Percentiles rank a stretch among this genome's conserved stretches.
phyloP scores from a whole-genome alignment of 35 echinoderm and acorn worm species.

The Ptychodera flava region DNA sequence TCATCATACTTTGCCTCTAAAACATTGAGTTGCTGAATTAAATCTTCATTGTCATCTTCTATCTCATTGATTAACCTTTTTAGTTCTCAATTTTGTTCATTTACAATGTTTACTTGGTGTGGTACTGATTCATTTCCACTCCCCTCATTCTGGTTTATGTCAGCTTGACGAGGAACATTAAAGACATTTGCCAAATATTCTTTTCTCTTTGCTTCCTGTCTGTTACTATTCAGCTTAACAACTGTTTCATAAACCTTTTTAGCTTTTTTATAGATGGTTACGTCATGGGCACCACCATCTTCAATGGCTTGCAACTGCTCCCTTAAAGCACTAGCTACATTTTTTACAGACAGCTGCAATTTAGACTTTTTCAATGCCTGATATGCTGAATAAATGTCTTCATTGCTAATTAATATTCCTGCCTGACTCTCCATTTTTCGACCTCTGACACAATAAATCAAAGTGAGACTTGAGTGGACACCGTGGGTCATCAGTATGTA shows the following conservation, averaged over 20 bases:
- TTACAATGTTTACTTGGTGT: not conserved
- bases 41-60: not conserved
- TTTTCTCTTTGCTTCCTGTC: not conserved
- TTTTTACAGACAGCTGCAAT: not conserved
- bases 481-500: too few species aligned
- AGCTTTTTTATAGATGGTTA: too few species aligned
- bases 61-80: not conserved
- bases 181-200: not conserved
- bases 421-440: too few species aligned
- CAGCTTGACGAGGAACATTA: not conserved
- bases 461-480: too few species aligned
- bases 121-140: not conserved
- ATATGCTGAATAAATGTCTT: not conserved
- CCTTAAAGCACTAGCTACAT: not conserved
- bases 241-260: too few species aligned
- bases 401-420: not conserved
- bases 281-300: not conserved
- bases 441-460: too few species aligned
- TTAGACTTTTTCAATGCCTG: not conserved
- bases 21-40: not conserved
- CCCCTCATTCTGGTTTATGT: not conserved
- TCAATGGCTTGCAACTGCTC: not conserved
- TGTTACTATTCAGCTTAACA: too few species aligned
- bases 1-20: not conserved
- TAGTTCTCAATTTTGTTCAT: not conserved